Percentiles rank a stretch among this genome's conserved stretches.
These are phyloP conservation scores for Ashinkailepas kermadecensis DNA, from an alignment of 2,888 invertebrate genomes.

Conservation along the genomic window DNA sequence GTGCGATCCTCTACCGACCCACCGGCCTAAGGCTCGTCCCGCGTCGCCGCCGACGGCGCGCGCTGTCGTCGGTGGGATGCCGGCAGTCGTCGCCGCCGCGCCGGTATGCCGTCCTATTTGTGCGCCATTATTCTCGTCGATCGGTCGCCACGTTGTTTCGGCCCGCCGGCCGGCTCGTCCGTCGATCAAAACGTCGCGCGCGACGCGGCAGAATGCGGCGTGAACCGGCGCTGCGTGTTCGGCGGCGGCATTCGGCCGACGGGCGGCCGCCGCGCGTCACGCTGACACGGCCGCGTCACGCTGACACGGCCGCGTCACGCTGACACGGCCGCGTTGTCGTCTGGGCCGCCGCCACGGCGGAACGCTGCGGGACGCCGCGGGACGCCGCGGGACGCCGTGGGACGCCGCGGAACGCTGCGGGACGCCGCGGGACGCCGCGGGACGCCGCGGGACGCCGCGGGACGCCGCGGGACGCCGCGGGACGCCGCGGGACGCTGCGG, in stretches of 20 bases:
- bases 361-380: too few relatives aligned
- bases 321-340: background rate
- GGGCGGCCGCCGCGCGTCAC: background rate
- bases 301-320: background rate
- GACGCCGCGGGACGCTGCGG: too few relatives aligned
- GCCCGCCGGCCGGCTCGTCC: background rate
- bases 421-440: too few relatives aligned
- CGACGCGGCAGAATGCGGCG: slow-evolving; percentile 4
- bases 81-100: background rate
- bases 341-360: too few relatives aligned
- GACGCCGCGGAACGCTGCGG: too few relatives aligned
- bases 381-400: too few relatives aligned
- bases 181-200: background rate
- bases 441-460: too few relatives aligned
- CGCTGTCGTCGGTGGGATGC: background rate
- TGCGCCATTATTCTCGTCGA: background rate
- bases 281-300: background rate
- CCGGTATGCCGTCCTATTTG: slow-evolving; percentile 15
- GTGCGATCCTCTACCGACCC: too few relatives aligned
- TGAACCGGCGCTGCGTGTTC: background rate
- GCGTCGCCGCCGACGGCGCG: background rate
- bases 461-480: too few relatives aligned
- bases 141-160: background rate
- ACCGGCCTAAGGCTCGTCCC: too few relatives aligned
- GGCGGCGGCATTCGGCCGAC: background rate